Evolutionary conservation across 2,888 invertebrate species (phyloP).

Genomic region (Iphiclides podalirius): DNA sequence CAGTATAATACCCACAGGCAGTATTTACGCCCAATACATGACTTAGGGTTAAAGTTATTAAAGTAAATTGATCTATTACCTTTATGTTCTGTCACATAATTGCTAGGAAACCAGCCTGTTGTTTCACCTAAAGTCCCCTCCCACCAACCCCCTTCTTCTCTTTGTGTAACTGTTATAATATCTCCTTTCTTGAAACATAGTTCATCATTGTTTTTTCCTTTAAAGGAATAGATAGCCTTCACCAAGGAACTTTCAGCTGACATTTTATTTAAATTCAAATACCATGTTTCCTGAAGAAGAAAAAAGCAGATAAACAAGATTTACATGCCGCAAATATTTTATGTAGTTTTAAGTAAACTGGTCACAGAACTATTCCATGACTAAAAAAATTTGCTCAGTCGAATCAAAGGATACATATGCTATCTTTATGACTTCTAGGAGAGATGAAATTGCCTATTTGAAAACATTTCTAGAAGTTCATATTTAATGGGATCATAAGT

Average conservation of each 20-base stretch:
- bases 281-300: constrained; percentile 50
- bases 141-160: constrained; percentile 99
- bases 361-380: too few relatives aligned
- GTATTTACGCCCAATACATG: too few relatives aligned
- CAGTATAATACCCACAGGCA: too few relatives aligned
- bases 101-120: constrained; percentile 99
- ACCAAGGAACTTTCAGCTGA: constrained; percentile 85
- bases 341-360: too few relatives aligned
- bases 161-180: constrained; percentile 97
- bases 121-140: constrained; percentile 97
- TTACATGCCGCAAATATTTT: not conserved
- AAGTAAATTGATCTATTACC: constrained; percentile 45
- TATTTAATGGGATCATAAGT: too few relatives aligned
- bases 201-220: constrained; percentile 98
- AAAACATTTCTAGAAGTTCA: constrained; percentile 11
- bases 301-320: not conserved
- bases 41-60: constrained; percentile 1
- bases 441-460: not conserved
- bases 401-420: too few relatives aligned
- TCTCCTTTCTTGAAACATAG: constrained; percentile 97
- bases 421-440: too few relatives aligned
- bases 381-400: too few relatives aligned
- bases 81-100: constrained; percentile 96
- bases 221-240: constrained; percentile 95
- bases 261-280: constrained; percentile 65